Conservation (phyloP, 2,797 vertebrate genomes). For the Nannoperca australis region DNA sequence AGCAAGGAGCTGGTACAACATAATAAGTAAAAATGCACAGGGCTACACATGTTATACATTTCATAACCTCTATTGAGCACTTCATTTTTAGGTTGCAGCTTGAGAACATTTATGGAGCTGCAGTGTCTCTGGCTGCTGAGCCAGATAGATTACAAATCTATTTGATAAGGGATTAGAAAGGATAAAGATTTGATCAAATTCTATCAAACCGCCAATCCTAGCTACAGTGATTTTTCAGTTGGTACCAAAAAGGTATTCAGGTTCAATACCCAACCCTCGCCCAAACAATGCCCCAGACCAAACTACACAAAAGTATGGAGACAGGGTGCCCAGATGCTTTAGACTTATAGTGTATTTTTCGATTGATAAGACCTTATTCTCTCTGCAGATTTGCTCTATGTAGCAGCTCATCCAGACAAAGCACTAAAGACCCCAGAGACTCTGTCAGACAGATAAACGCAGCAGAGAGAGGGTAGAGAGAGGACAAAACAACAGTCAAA, state of each 20-base stretch:
- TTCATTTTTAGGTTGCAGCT: not conserved
- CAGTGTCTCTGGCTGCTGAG: not conserved
- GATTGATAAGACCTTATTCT: not conserved
- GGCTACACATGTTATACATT: not conserved
- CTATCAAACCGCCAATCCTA: not conserved
- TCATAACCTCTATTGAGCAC: not conserved
- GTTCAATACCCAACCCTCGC: not conserved
- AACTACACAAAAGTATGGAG: not conserved
- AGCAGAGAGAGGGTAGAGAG: not conserved
- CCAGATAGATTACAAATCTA: not conserved
- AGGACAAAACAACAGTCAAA: constrained; percentile 10
- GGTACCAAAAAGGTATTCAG: not conserved
- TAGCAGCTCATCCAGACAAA: constrained; percentile 44
- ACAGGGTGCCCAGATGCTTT: not conserved
- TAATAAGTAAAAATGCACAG: too few relatives aligned
- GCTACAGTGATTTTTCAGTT: too few relatives aligned
- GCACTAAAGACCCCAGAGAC: constrained; percentile 27
- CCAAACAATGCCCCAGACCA: not conserved
- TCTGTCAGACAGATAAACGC: constrained; percentile 43
- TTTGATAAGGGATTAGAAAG: not conserved
- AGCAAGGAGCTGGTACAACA: too few relatives aligned
- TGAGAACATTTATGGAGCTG: not conserved
- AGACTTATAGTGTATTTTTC: not conserved
- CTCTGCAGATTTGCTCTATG: constrained; percentile 22
- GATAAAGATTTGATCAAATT: not conserved